These are phyloP conservation scores for Megathymus violae DNA, from an alignment of 1,140 invertebrate species.

Conservation along the genomic window DNA sequence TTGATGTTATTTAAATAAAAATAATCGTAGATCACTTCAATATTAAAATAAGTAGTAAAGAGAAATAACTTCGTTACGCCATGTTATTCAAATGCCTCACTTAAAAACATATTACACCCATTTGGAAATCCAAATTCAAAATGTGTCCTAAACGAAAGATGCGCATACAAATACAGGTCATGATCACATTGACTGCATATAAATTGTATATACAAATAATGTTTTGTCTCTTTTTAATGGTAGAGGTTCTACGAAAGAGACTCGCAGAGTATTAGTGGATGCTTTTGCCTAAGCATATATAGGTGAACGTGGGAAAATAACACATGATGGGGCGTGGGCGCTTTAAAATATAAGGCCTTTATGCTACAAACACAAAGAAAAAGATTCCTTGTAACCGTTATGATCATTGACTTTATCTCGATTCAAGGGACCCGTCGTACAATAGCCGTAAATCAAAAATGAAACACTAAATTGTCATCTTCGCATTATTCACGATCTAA, in stretches of 20 bases:
- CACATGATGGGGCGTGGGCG: slow-evolving; percentile 49
- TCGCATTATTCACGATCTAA: too few relatives aligned
- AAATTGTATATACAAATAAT: slow-evolving; percentile 37
- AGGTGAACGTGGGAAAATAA: slow-evolving; percentile 63
- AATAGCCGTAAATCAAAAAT: too few relatives aligned
- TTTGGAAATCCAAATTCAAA: slow-evolving; percentile 41
- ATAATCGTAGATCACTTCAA: too few relatives aligned
- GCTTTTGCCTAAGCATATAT: slow-evolving; percentile 38
- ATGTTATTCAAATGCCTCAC: too few relatives aligned
- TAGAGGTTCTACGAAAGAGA: slow-evolving; percentile 35
- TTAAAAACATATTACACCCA: background rate
- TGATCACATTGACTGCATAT: slow-evolving; percentile 36
- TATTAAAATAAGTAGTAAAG: background rate
- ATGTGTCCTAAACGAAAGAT: slow-evolving; percentile 36
- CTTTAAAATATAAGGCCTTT: slow-evolving; percentile 35
- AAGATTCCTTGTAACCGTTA: background rate
- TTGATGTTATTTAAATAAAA: too few relatives aligned
- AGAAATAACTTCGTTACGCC: too few relatives aligned
- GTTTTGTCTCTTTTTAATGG: slow-evolving; percentile 40
- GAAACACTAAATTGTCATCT: too few relatives aligned
- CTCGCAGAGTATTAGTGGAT: slow-evolving; percentile 42
- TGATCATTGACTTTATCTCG: too few relatives aligned
- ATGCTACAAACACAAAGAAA: background rate
- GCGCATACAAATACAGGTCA: slow-evolving; percentile 52
- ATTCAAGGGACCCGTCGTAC: too few relatives aligned